phyloP scores from a whole-genome alignment of 2,888 invertebrate species.

The Caenorhabditis wallacei region DNA sequence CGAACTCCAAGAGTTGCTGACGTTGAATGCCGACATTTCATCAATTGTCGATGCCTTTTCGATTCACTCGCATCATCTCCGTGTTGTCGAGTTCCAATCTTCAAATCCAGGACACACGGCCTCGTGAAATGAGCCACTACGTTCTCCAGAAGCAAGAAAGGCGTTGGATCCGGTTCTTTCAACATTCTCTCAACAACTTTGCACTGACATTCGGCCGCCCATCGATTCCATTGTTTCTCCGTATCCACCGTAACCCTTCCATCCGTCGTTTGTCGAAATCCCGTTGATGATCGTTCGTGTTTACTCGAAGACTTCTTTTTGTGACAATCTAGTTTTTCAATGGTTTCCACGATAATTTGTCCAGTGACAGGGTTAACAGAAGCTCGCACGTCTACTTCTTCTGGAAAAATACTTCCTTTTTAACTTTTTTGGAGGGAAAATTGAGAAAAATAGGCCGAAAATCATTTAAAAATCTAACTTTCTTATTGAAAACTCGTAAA shows the following conservation, averaged over 20 bases:
- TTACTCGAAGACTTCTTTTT: constrained; percentile 58
- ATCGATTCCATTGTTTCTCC: constrained; percentile 67
- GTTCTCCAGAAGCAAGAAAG: constrained; percentile 86
- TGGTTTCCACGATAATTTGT: constrained; percentile 55
- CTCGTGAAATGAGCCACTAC: constrained; percentile 85
- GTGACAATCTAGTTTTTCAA: constrained; percentile 61
- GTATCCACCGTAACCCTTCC: constrained; percentile 71
- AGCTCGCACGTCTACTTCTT: constrained; percentile 67
- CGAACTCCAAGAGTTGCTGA: constrained; percentile 89
- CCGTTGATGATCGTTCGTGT: constrained; percentile 62
- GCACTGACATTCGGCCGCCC: constrained; percentile 72
- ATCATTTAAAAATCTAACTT: no score
- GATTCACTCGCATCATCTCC: constrained; percentile 93
- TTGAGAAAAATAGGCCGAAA: no score
- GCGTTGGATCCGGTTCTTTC: constrained; percentile 66
- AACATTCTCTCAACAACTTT: constrained; percentile 79
- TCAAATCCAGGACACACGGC: constrained; percentile 92
- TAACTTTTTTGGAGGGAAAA: no score
- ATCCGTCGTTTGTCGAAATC: constrained; percentile 46
- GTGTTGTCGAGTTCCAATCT: constrained; percentile 90
- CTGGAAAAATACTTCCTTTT: no score
- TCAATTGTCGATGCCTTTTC: constrained; percentile 86
- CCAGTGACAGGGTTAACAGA: constrained; percentile 72
- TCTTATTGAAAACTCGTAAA: no score
- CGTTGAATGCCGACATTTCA: constrained; percentile 94